phyloP scores from a whole-genome alignment of 1,140 invertebrate species.

The Mamestra configurata region DNA sequence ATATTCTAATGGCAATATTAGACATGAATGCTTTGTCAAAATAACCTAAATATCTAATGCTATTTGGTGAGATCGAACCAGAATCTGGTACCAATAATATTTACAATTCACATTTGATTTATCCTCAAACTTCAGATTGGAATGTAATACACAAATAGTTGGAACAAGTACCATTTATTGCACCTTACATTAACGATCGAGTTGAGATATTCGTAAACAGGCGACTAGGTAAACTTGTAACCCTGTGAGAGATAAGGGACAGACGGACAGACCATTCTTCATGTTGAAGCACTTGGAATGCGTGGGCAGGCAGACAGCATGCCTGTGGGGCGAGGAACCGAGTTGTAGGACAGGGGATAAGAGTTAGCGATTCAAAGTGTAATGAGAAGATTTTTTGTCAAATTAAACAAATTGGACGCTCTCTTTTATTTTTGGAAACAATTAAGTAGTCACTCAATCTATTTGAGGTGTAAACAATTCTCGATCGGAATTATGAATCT shows the following conservation, averaged over 20 bases:
- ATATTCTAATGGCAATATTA: too few species aligned
- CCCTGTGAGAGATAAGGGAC: conserved; percentile 45
- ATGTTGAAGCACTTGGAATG: conserved; percentile 37
- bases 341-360: not conserved
- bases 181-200: conserved; percentile 4
- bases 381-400: not conserved
- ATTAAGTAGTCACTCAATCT: too few species aligned
- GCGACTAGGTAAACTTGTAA: conserved; percentile 37
- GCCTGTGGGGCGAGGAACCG: not conserved
- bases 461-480: too few species aligned
- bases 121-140: conserved; percentile 10
- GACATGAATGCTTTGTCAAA: too few species aligned
- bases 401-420: too few species aligned
- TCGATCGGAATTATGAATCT: too few species aligned
- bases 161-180: conserved; percentile 10
- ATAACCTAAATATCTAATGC: not conserved
- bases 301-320: conserved; percentile 48
- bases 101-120: conserved; percentile 15
- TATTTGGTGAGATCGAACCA: not conserved
- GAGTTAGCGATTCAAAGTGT: not conserved
- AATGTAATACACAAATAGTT: conserved; percentile 17
- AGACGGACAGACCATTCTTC: conserved; percentile 40
- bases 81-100: conserved; percentile 10
- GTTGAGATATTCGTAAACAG: conserved; percentile 1
- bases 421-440: not conserved